Evolutionary conservation across 2,888 invertebrate species (phyloP).

Genomic region (Drosophila buzzatii): DNA sequence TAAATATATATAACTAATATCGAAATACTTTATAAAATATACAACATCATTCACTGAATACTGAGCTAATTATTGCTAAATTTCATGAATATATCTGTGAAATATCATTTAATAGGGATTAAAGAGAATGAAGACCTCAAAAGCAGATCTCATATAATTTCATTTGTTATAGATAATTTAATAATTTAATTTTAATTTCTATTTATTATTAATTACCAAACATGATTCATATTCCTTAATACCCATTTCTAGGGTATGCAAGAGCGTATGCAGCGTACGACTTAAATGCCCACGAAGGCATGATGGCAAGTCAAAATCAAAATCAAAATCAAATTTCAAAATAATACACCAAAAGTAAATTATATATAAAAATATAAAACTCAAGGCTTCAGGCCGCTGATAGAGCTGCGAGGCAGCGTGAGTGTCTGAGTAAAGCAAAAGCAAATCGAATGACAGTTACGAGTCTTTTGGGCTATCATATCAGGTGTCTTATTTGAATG

Average conservation of each 20-base stretch:
- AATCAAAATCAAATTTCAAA: conserved; percentile 73
- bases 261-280: conserved; percentile 40
- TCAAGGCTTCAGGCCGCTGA: conserved; percentile 55
- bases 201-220: neutral
- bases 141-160: too few relatives aligned
- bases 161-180: too few relatives aligned
- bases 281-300: conserved; percentile 66
- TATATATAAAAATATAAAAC: conserved; percentile 11
- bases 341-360: conserved; percentile 55
- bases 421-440: neutral
- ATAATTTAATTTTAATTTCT: too few relatives aligned
- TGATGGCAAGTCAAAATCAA: conserved; percentile 29
- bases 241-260: neutral
- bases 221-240: neutral
- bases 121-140: too few relatives aligned
- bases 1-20: too few relatives aligned
- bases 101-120: too few relatives aligned
- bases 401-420: neutral
- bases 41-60: too few relatives aligned
- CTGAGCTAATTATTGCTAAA: too few relatives aligned
- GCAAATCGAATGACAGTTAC: conserved; percentile 40
- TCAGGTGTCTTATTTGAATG: conserved; percentile 81
- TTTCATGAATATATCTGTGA: too few relatives aligned
- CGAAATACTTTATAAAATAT: too few relatives aligned
- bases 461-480: conserved; percentile 56